phyloP scores from a whole-genome alignment of 2,797 vertebrate genomes.

The Chrysocyon brachyurus region DNA sequence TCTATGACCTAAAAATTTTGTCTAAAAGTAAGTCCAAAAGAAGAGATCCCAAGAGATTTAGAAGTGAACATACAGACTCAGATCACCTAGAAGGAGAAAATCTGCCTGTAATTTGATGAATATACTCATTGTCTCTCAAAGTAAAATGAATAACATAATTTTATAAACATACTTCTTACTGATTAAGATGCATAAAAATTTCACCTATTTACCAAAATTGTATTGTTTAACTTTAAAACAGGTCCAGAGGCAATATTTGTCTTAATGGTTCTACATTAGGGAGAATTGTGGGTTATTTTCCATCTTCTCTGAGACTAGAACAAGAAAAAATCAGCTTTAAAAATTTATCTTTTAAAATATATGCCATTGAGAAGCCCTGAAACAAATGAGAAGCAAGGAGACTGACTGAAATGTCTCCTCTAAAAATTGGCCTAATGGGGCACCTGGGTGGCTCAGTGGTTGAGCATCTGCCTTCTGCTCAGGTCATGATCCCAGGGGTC shows the following conservation, averaged over 20 bases:
- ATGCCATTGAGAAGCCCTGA: not conserved
- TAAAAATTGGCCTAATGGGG: not conserved
- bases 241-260: not conserved
- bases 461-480: too few relatives aligned
- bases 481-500: too few relatives aligned
- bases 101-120: not conserved
- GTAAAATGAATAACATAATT: slow-evolving; percentile 3
- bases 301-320: not conserved
- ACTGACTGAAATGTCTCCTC: not conserved
- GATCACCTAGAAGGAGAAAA: not conserved
- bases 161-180: not conserved
- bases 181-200: slow-evolving; percentile 4
- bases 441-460: too few relatives aligned
- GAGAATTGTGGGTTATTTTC: not conserved
- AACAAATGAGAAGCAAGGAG: not conserved
- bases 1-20: not conserved
- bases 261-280: not conserved
- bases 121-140: not conserved
- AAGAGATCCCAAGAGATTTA: not conserved
- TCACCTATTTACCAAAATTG: not conserved
- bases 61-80: not conserved
- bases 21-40: not conserved
- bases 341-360: not conserved
- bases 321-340: not conserved
- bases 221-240: not conserved